Evolutionary conservation across 2,797 vertebrate species (phyloP), one percentile per base, ranked within the genome.

Genomic region (Rhinella marina): DNA sequence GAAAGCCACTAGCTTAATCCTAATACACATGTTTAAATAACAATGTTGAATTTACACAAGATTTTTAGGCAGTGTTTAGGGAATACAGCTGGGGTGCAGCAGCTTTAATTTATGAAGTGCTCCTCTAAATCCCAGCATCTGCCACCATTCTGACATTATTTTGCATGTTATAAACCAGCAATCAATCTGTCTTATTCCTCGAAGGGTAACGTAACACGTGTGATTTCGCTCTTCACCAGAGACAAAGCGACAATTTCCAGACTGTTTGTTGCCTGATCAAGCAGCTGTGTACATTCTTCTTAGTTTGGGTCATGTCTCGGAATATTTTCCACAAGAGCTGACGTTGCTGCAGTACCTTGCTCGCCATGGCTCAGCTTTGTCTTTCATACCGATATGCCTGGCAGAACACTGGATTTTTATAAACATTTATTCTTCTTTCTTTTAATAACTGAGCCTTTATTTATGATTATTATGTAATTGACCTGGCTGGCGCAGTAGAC

Each of bases 211-310:
- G 27, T 54, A 92, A 92, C 90, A 91, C 91, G 92, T 93, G 92
- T 92, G 94, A 94, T 95, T 95, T 93, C 92, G 91, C 92, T 93
- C 90, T 90, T 92, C 95, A 94, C 95, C 93, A 95, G 94, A 95
- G 94, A 94, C 94, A 93, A 91, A 92, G 70, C 62, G 93, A 95
- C 93, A 93, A 92, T 95, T 95, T 94, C 93, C 95, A 96, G 94
- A 94, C 94, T 93, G 88, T 95, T 95, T 95, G 92, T 95, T 92
- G 93, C 92, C 93, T 93, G 90, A 91, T 94, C 92, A 93, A 88
- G 92, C 94, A 95, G 95, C 95, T 95, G 95, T 93, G 92, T 87
- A 86, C 95, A 96, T 96, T 95, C 94, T 93, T 96, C 89, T 93
- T 94, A 94, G 94, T 94, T 93, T 92, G 94, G 93, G 93, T 96